A percentile compares a stretch with the other conserved stretches of the same genome.
phyloP scores from a whole-genome alignment of 2,113 vertebrate species.

The Sarotherodon lohbergeri region DNA sequence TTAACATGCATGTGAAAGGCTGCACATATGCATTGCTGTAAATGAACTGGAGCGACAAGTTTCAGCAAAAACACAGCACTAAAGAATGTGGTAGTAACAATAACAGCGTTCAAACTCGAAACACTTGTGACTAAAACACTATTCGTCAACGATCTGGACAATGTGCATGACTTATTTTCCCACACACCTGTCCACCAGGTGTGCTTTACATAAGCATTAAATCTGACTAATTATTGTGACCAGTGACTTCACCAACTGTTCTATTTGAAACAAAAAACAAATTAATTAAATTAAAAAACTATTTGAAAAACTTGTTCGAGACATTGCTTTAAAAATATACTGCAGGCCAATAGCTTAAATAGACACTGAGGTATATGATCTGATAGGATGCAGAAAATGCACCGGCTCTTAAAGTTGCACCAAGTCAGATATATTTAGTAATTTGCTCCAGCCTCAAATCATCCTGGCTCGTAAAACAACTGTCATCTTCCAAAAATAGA shows the following conservation, averaged over 20 bases:
- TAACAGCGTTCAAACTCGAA: neutral
- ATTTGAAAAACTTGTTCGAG: neutral
- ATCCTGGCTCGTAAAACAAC: conserved; percentile 7
- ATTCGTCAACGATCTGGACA: neutral
- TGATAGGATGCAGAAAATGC: neutral
- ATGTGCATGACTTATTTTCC: neutral
- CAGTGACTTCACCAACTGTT: neutral
- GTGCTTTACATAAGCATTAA: neutral
- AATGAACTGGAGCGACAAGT: neutral
- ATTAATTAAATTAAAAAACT: neutral
- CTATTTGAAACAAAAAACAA: neutral
- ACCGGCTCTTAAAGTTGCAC: neutral
- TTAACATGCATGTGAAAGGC: neutral
- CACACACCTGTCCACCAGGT: neutral
- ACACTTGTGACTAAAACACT: neutral
- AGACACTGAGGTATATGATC: neutral
- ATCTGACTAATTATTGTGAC: neutral
- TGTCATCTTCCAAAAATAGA: conserved; percentile 36
- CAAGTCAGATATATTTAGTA: conserved; percentile 40
- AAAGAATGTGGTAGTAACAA: neutral
- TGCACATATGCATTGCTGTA: neutral
- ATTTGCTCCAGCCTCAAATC: conserved; percentile 28
- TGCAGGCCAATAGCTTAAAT: neutral
- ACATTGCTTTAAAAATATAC: neutral
- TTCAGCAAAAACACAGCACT: neutral